These are phyloP conservation scores for Carpatolechia fugitivella DNA, from an alignment of 2,888 invertebrate species.

Conservation along the genomic window DNA sequence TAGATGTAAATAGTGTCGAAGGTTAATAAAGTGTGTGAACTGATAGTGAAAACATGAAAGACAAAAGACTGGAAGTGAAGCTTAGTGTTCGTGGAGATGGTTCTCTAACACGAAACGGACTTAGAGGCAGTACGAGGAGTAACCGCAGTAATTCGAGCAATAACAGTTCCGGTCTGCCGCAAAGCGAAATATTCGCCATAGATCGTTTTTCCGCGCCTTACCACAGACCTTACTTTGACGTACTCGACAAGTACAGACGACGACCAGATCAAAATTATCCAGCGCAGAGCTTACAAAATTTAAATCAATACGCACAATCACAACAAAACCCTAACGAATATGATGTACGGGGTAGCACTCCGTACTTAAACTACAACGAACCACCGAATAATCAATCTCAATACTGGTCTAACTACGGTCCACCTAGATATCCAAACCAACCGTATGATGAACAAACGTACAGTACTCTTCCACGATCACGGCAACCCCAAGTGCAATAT, in stretches of 20 bases:
- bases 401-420: slow-evolving; percentile 28
- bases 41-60: slow-evolving; percentile 56
- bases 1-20: slow-evolving; percentile 2
- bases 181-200: slow-evolving; percentile 67
- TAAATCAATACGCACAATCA: slow-evolving; percentile 56
- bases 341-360: slow-evolving; percentile 39
- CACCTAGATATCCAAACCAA: slow-evolving; percentile 27
- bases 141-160: slow-evolving; percentile 60
- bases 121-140: slow-evolving; percentile 64
- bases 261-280: slow-evolving; percentile 61
- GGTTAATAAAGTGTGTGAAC: slow-evolving; percentile 25
- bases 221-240: slow-evolving; percentile 56
- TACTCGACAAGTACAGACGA: slow-evolving; percentile 60
- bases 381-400: slow-evolving; percentile 37
- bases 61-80: slow-evolving; percentile 71
- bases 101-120: slow-evolving; percentile 60
- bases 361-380: slow-evolving; percentile 54
- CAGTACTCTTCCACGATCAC: slow-evolving; percentile 50
- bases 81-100: slow-evolving; percentile 73
- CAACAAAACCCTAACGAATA: slow-evolving; percentile 31
- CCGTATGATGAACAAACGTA: slow-evolving; percentile 44
- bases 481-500: background rate
- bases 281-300: slow-evolving; percentile 63
- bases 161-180: slow-evolving; percentile 53
- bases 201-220: slow-evolving; percentile 65